Evolutionary conservation across 2,888 invertebrate genomes (phyloP), one percentile per base, ranked within the genome.

Genomic region (Pachycephus smyrnensis): DNA sequence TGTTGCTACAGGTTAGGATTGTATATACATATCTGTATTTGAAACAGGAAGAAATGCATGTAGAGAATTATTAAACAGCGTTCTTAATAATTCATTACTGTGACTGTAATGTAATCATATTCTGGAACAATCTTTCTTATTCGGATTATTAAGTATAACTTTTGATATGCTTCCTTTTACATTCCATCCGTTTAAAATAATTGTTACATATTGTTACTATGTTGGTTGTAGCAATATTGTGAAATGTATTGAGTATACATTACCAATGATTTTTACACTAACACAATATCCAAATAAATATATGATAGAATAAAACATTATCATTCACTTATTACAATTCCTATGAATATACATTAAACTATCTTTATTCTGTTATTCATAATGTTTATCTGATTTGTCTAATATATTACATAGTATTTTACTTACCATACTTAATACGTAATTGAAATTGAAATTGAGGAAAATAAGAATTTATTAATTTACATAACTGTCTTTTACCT

Each of bases 171-270:
- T 69, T 77, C 69, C 75, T 69, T 71, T 75, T 32, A 69, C 77
- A 77, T 80, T 80, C 79, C 79, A 79, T 71, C 69, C 76, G 79
- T 79, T 69, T 73, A 87, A 84, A 75, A 35, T 78, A 69, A 33
- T 75, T 73, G 74, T 55, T 80, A 32, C 37, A 80, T 74, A 76
- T 74, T 37, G 11, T 75, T 35, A 69, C 30, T 76, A 33, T 37
- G 36, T 74, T 73, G n/a, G n/a, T 35, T 75, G 73, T 69, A 69
- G 4, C 15, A 33, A 68, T 55, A 55, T 55, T 55, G 23, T 23
- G 1, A 55, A 55, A 55, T 55, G 55, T 55, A 3, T 55, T 23
- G 9, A 55, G 9, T 55, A 55, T 55, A 55, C 55, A 55, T 55
- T 55, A 55, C 55, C 55, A 55, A 55, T 55, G 23, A 55, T 55